phyloP scores from a whole-genome alignment of 1,140 invertebrate species.

The Anthonomus grandis region DNA sequence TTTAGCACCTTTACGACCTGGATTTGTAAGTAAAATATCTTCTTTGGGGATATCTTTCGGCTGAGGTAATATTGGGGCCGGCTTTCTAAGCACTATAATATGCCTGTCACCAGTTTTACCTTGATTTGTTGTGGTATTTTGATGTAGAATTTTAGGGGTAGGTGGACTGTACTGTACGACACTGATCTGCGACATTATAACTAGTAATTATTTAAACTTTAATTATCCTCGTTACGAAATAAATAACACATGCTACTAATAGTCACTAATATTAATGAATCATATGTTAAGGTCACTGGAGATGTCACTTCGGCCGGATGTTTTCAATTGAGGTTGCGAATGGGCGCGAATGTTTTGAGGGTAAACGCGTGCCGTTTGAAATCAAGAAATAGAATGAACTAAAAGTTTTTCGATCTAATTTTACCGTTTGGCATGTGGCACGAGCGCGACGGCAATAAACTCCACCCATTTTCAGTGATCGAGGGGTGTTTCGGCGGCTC shows the following conservation, averaged over 20 bases:
- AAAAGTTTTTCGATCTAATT: constrained; percentile 36
- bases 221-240: constrained; percentile 2
- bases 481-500: constrained; percentile 42
- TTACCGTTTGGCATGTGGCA: constrained; percentile 39
- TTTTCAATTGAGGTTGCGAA: constrained; percentile 22
- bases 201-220: neutral
- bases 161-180: constrained; percentile 34
- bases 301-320: constrained; percentile 23
- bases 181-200: constrained; percentile 35
- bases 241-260: neutral
- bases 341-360: neutral
- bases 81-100: constrained; percentile 34
- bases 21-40: constrained; percentile 37
- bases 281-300: constrained; percentile 13
- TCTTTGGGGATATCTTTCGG: constrained; percentile 24
- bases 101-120: constrained; percentile 30
- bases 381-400: constrained; percentile 32
- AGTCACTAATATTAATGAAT: too few relatives aligned
- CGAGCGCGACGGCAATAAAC: constrained; percentile 37
- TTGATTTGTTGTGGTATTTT: constrained; percentile 28
- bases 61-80: constrained; percentile 28
- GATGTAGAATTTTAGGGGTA: constrained; percentile 44
- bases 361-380: constrained; percentile 30
- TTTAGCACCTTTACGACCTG: constrained; percentile 37
- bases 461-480: constrained; percentile 32